phyloP scores from a whole-genome alignment of 2,113 vertebrate species.

The Lipophrys pholis region DNA sequence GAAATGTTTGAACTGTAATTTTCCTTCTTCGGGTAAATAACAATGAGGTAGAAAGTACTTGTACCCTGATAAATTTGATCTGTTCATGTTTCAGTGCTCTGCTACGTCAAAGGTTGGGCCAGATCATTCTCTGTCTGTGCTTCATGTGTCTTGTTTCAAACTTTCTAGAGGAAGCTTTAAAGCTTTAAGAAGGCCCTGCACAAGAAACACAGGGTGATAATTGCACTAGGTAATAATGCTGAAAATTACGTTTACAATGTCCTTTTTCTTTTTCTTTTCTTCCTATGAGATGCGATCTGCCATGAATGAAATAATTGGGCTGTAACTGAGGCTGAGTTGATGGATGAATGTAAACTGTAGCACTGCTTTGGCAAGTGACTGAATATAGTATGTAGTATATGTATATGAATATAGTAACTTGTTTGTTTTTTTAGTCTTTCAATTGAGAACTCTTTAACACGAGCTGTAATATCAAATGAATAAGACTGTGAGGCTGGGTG shows the following conservation, averaged over 20 bases:
- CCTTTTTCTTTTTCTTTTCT: slow-evolving; percentile 24
- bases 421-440: slow-evolving; percentile 1
- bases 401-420: neutral
- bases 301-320: slow-evolving; percentile 36
- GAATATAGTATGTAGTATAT: slow-evolving; percentile 31
- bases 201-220: slow-evolving; percentile 68
- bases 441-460: slow-evolving; percentile 40
- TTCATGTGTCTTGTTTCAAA: slow-evolving; percentile 26
- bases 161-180: slow-evolving; percentile 36
- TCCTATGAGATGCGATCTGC: slow-evolving; percentile 58
- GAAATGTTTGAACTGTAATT: neutral
- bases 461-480: slow-evolving; percentile 21
- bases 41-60: neutral
- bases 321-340: slow-evolving; percentile 45
- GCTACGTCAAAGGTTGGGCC: slow-evolving; percentile 52
- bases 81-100: slow-evolving; percentile 31
- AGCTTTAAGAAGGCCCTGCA: slow-evolving; percentile 64
- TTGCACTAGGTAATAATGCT: slow-evolving; percentile 78
- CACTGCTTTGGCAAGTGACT: slow-evolving; percentile 59
- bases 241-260: slow-evolving; percentile 65
- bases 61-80: slow-evolving; percentile 25
- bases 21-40: neutral
- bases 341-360: slow-evolving; percentile 77
- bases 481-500: slow-evolving; percentile 33
- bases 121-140: slow-evolving; percentile 42